A percentile compares a stretch with the other conserved stretches of the same genome.
Evolutionary conservation across 2,888 invertebrate genomes (phyloP).

Genomic region (Atrina japonica): DNA sequence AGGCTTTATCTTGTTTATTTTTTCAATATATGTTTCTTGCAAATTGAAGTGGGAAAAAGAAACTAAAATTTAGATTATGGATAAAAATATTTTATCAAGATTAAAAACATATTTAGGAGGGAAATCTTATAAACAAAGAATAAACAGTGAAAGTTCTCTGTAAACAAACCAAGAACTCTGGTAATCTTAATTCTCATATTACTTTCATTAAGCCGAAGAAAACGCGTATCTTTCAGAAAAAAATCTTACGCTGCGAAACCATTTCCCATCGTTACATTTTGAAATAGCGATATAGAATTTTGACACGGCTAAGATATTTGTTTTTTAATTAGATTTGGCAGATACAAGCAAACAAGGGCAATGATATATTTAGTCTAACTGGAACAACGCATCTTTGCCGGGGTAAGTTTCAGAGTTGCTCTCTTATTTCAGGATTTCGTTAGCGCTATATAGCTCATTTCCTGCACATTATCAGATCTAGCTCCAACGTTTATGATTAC

Average conservation of each 20-base stretch:
- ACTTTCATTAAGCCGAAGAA: too few species aligned
- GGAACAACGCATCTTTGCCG: conserved; percentile 21
- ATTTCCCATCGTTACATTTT: too few species aligned
- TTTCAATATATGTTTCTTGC: not conserved
- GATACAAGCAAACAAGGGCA: conserved; percentile 36
- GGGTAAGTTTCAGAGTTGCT: not conserved
- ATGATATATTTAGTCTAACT: conserved; percentile 43
- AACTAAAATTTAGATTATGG: too few species aligned
- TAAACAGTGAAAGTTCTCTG: too few species aligned
- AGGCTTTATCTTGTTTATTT: not conserved
- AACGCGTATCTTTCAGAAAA: too few species aligned
- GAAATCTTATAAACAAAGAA: too few species aligned
- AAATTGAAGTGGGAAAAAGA: not conserved
- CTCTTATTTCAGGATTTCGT: conserved; percentile 33
- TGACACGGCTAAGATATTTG: conserved; percentile 44
- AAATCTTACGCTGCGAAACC: too few species aligned
- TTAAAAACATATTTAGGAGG: conserved; percentile 1
- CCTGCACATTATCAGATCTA: conserved; percentile 19
- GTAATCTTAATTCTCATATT: too few species aligned
- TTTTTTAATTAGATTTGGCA: conserved; percentile 46
- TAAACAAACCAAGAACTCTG: too few species aligned
- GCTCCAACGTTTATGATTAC: conserved; percentile 17
- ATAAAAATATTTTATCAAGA: conserved; percentile 1
- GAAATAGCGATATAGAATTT: conserved; percentile 4
- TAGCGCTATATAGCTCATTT: conserved; percentile 16